Evolutionary conservation across 2,797 vertebrate species (phyloP).

Genomic region (Hyperoplus lanceolatus): DNA sequence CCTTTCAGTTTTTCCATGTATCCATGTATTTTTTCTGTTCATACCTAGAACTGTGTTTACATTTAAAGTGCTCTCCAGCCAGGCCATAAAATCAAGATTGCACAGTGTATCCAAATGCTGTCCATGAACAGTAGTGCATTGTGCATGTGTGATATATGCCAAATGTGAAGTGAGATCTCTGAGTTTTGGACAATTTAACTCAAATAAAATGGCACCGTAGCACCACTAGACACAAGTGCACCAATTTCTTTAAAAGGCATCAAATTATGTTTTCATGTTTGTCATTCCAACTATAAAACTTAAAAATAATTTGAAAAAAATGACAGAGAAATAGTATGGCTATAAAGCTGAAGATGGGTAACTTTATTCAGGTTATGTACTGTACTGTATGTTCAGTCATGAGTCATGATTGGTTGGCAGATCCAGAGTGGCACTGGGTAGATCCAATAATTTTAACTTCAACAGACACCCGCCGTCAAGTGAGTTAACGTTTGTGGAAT

Average conservation of each 20-base stretch:
- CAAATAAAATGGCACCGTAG: neutral
- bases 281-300: neutral
- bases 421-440: no score
- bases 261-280: neutral
- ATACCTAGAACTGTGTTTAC: neutral
- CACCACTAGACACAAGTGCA: neutral
- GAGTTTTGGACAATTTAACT: neutral
- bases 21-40: neutral
- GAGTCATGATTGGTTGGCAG: no score
- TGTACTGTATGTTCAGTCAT: no score
- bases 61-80: neutral
- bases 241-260: neutral
- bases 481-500: no score
- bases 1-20: neutral
- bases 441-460: no score
- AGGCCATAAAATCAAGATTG: neutral
- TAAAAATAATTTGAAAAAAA: neutral
- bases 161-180: neutral
- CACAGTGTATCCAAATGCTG: neutral
- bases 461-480: no score
- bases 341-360: neutral
- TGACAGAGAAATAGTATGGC: no score
- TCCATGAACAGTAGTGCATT: neutral
- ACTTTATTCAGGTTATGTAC: no score
- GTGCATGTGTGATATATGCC: neutral